Base-by-base conservation (phyloP, 2,888 invertebrate genomes). In the Acanthopleura granulata region DNA sequence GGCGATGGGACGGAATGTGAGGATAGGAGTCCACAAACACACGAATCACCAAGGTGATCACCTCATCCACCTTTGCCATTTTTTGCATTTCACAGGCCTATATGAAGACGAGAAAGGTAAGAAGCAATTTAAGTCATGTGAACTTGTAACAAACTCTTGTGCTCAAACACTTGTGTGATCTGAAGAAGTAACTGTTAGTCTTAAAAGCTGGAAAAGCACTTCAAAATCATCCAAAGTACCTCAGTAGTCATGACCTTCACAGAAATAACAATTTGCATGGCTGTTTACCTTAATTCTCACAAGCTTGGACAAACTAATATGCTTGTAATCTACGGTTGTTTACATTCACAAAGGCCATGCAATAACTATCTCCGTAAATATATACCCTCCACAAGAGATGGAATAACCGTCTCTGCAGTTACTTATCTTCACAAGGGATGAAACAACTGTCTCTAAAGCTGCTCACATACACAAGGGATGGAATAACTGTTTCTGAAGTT, bases 1-100 rank as follows among this genome's bases (percentile, higher is more conserved):
- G 92, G 69, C 99, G 93, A 90, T 99, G 99, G 84, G 96, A 95
- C 0, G 99, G 98, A 22, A 99, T 96, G 90, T 99, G 96, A 0
- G 95, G 92, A 69, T 97, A 93, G 0, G 96, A 96, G 85, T 96
- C 95, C 0, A 97, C 95, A 89, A 99, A 99, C 70, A 98, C 95
- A 70, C 96, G 93, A 27, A 97, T 91, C 75, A 87, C 84, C 83
- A 85, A 83, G 66, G 86, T 84, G 75, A 86, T 83, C 49, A 87
- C 80, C 62, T 84, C 84, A 51, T 83, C 83, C 51, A 80, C 80
- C 72, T 71, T 14, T 4, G n/a, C 27, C 18, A 18, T n/a, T 71
- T 40, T 22, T 49, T 40, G 71, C 3, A 4, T 75, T 73, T 85
- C 83, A 82, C 86, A 85, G 6, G 86, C 85, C 87, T 87, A 72